Evolutionary conservation across 2,113 vertebrate genomes (phyloP).

Genomic region (Etheostoma cragini): DNA sequence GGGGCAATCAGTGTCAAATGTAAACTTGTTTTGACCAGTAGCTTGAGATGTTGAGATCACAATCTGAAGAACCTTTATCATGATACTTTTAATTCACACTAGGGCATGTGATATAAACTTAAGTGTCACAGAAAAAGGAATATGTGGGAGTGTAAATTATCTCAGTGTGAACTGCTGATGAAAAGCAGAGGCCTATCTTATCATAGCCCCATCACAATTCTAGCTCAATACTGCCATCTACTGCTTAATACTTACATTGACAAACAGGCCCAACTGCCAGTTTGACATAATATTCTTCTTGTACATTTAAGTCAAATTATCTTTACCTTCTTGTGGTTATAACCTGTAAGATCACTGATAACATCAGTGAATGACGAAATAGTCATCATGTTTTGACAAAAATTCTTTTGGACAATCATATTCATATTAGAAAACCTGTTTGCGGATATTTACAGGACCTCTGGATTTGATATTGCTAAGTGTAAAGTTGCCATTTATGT

Average conservation of each 20-base stretch:
- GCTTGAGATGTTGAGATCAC: background rate
- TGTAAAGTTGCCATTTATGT: too few relatives aligned
- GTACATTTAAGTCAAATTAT: background rate
- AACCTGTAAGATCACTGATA: background rate
- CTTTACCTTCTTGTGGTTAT: background rate
- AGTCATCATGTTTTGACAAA: background rate
- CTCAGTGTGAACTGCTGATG: background rate
- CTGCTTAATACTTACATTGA: background rate
- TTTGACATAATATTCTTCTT: background rate
- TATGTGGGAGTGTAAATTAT: too few relatives aligned
- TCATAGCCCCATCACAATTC: background rate
- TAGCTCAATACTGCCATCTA: slow-evolving; percentile 43
- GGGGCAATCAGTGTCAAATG: background rate
- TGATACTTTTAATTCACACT: background rate
- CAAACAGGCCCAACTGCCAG: background rate
- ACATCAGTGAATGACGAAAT: background rate
- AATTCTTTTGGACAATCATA: background rate
- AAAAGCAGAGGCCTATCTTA: background rate
- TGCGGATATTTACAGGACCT: background rate
- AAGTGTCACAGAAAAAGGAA: background rate
- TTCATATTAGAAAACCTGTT: too few relatives aligned
- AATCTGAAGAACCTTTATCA: background rate
- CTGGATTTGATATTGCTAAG: background rate
- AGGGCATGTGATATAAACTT: background rate
- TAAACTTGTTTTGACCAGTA: background rate